Evolutionary conservation across 2,797 vertebrate genomes (phyloP).

Genomic region (Melanotaenia maccullochi): DNA sequence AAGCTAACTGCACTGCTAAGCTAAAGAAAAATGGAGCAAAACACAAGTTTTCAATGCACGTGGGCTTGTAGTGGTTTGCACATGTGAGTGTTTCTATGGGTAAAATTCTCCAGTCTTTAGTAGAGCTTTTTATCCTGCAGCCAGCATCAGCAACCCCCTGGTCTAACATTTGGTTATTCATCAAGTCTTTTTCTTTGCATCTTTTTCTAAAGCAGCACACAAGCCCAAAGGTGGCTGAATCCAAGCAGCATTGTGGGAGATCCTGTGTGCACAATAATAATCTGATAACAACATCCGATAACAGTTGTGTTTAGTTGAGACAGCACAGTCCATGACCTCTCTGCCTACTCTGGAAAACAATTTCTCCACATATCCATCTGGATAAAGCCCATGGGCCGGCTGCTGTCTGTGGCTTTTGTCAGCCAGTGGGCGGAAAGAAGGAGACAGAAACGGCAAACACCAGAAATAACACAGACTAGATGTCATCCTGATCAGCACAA

Average conservation of each 20-base stretch:
- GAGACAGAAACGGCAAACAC: constrained; percentile 59
- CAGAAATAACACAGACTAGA: constrained; percentile 75
- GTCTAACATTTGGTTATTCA: constrained; percentile 29
- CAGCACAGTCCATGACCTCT: constrained; percentile 56
- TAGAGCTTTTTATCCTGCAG: constrained; percentile 11
- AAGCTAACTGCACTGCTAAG: constrained; percentile 47
- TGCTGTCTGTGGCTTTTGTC: constrained; percentile 68
- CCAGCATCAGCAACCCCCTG: constrained; percentile 16
- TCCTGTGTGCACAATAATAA: constrained; percentile 32
- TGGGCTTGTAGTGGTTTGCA: constrained; percentile 6
- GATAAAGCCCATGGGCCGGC: constrained; percentile 56
- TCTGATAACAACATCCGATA: constrained; percentile 42
- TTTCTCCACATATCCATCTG: constrained; percentile 60
- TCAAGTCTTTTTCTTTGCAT: constrained; percentile 9
- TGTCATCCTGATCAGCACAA: constrained; percentile 71
- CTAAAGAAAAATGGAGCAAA: constrained; percentile 35
- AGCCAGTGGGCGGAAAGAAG: constrained; percentile 68
- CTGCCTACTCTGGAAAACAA: constrained; percentile 55
- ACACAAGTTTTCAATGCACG: background rate
- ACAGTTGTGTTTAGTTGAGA: constrained; percentile 25
- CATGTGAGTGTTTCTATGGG: constrained; percentile 4
- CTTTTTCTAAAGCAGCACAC: constrained; percentile 18
- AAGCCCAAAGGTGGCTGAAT: constrained; percentile 8
- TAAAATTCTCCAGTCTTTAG: constrained; percentile 21
- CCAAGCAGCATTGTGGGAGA: constrained; percentile 21